Evolutionary conservation across 2,113 vertebrate genomes (phyloP), one percentile per base, ranked within the genome.

Genomic region (Sander lucioperca): DNA sequence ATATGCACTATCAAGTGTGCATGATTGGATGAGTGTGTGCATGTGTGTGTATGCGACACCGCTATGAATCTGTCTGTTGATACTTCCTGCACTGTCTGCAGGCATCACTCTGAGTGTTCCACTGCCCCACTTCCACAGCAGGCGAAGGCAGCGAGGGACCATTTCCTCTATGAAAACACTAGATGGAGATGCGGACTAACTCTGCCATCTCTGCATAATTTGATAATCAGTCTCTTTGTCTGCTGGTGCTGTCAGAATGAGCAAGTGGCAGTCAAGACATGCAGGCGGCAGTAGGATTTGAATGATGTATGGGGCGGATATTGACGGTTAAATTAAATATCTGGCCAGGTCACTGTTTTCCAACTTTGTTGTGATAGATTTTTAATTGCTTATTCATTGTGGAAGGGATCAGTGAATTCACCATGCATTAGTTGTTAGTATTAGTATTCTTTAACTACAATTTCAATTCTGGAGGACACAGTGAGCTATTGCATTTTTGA

Each of bases 121-220:
- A 91, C 87, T 93, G 92, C 80, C 92, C 91, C 80, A 93, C 82
- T 94, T 94, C 70, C 61, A 72, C 36, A 72, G 47, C 54, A 62
- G 74, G 13, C 18, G 5, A 25, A 69, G 50, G 43, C 53, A 72
- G 74, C n/a, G 25, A 45, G 25, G 58, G 72, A 71, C 18, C 73
- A 66, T 67, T 72, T 85, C 47, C 75, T 82, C 51, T 6, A 0
- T 66, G 56, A 74, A 79, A 81, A 89, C 87, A 83, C 79, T 90
- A 86, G 85, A 87, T 86, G 77, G 86, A 84, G 90, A 89, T 53
- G 72, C 2, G 45, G 45, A 73, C 78, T 47, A 84, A 86, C 61
- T 76, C 36, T 84, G 74, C 56, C 45, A 48, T 69, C 48, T 76
- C 79, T 67, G 71, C 70, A 64, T 6, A 4, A 23, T 2, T 64